These are phyloP conservation scores for Oceanites oceanicus DNA, from an alignment of 2,113 vertebrate species.

Conservation along the genomic window DNA sequence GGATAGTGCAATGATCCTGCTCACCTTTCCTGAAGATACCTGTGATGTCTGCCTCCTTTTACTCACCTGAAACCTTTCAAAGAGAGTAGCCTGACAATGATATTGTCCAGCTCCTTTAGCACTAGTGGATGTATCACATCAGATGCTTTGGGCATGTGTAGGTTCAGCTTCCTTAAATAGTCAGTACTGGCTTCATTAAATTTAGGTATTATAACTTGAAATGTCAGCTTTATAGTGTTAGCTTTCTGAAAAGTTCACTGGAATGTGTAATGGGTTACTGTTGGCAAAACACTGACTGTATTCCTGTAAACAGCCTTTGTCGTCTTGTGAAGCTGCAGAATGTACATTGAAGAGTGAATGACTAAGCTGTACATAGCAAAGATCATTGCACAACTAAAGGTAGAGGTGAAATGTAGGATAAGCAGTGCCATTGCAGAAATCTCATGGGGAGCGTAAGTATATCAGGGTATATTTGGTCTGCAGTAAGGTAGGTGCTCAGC, in stretches of 20 bases:
- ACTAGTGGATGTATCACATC: rapidly evolving
- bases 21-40: neutral
- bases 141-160: neutral
- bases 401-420: neutral
- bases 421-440: neutral
- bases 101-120: neutral
- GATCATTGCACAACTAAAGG: neutral
- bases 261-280: neutral
- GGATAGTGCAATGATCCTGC: neutral
- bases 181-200: neutral
- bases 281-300: neutral
- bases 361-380: neutral
- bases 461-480: neutral
- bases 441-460: neutral
- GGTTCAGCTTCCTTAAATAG: neutral
- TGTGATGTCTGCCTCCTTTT: neutral
- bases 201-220: neutral
- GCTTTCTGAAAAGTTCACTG: neutral
- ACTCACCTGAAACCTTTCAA: neutral
- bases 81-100: neutral
- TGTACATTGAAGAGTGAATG: neutral
- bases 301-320: neutral
- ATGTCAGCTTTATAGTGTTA: neutral
- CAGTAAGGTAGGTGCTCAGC: neutral
- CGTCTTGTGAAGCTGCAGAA: neutral